These are phyloP conservation scores for Chrysotoxum bicinctum DNA, from an alignment of 2,888 invertebrate genomes.

Conservation along the genomic window DNA sequence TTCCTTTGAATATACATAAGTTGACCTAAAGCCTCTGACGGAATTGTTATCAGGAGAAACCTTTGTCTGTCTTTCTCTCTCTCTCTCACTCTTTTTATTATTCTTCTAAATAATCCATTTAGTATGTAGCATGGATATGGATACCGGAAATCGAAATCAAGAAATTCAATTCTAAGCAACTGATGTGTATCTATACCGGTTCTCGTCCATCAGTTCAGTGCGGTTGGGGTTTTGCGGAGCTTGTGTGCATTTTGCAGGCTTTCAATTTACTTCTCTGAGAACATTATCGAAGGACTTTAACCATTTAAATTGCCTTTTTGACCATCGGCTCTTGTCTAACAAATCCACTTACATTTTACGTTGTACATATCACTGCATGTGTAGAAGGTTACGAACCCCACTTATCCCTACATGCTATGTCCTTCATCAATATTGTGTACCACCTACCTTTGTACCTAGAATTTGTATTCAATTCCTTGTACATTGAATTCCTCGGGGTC, in stretches of 20 bases:
- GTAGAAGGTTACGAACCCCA: neutral
- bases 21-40: neutral
- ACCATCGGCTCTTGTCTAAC: neutral
- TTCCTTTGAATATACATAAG: neutral
- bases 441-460: neutral
- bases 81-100: neutral
- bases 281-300: neutral
- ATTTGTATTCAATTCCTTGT: slow-evolving; percentile 28
- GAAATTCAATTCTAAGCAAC: neutral
- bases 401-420: neutral
- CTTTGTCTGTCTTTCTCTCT: neutral
- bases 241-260: neutral
- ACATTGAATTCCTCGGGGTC: slow-evolving; percentile 2
- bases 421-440: neutral
- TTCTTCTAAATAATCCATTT: slow-evolving; percentile 4
- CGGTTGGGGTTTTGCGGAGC: neutral
- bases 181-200: neutral
- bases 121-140: neutral
- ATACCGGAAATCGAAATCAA: slow-evolving; percentile 26
- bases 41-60: neutral
- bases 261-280: neutral
- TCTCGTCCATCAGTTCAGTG: neutral
- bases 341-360: neutral
- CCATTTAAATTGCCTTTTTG: slow-evolving; percentile 8
- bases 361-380: neutral